Evolutionary conservation across 2,113 vertebrate species (phyloP).

Genomic region (Blennius ocellaris): DNA sequence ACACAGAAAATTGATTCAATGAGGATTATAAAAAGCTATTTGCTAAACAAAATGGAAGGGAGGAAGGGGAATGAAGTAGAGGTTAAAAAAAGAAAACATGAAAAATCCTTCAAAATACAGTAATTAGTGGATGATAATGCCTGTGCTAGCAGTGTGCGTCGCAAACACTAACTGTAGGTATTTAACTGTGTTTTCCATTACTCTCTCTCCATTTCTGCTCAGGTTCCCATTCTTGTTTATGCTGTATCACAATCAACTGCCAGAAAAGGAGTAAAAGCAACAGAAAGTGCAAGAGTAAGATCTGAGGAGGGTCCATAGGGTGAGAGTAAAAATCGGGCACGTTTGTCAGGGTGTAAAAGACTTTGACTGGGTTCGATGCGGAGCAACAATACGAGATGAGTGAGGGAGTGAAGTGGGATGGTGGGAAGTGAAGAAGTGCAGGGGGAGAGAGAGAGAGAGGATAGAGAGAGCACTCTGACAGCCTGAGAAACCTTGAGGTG

Average conservation of each 20-base stretch:
- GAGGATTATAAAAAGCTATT: slow-evolving; percentile 83
- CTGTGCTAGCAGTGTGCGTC: slow-evolving; percentile 47
- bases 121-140: slow-evolving; percentile 76
- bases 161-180: slow-evolving; percentile 62
- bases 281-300: slow-evolving; percentile 31
- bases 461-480: slow-evolving; percentile 72
- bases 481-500: slow-evolving; percentile 85
- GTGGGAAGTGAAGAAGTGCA: slow-evolving; percentile 36
- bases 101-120: slow-evolving; percentile 74
- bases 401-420: slow-evolving; percentile 43
- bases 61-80: slow-evolving; percentile 67
- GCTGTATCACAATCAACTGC: slow-evolving; percentile 40
- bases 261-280: slow-evolving; percentile 75
- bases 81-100: slow-evolving; percentile 81
- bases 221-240: slow-evolving; percentile 78
- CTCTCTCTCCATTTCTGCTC: slow-evolving; percentile 55
- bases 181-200: slow-evolving; percentile 50
- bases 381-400: slow-evolving; percentile 43
- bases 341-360: slow-evolving; percentile 53
- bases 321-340: slow-evolving; percentile 50
- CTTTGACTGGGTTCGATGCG: slow-evolving; percentile 38
- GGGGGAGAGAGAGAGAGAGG: slow-evolving; percentile 38
- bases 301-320: slow-evolving; percentile 49
- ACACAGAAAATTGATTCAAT: slow-evolving; percentile 80
- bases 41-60: slow-evolving; percentile 77